A percentile compares a stretch with the other conserved stretches of the same genome.
phyloP scores from a whole-genome alignment of 2,888 invertebrate species.

The Heliconius ethilla region DNA sequence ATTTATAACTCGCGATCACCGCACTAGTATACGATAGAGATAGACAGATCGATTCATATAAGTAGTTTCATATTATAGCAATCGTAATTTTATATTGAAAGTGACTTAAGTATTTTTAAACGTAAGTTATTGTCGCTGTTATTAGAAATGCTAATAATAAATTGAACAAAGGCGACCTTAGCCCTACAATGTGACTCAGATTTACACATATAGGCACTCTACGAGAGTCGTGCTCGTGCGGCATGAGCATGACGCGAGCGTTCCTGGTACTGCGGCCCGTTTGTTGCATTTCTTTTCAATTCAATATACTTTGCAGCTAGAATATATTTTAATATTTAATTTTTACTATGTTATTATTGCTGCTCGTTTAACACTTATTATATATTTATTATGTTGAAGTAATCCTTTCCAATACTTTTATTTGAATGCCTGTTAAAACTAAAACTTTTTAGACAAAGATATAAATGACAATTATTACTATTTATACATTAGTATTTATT shows the following conservation, averaged over 20 bases:
- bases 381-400: no score
- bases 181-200: constrained; percentile 49
- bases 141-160: constrained; percentile 44
- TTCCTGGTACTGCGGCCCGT: constrained; percentile 47
- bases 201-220: constrained; percentile 49
- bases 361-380: background rate
- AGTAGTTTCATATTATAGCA: background rate
- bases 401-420: no score
- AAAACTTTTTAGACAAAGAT: no score
- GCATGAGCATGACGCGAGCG: constrained; percentile 47
- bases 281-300: constrained; percentile 29
- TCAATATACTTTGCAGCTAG: background rate
- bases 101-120: constrained; percentile 21
- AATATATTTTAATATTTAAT: background rate
- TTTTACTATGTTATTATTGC: background rate
- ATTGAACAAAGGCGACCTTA: constrained; percentile 47
- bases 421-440: no score
- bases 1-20: no score
- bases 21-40: no score
- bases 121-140: constrained; percentile 7
- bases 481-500: no score
- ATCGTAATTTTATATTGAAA: background rate
- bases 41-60: background rate
- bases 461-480: no score
- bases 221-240: constrained; percentile 42